Evolutionary conservation across 2,888 invertebrate species (phyloP), one percentile per base, ranked within the genome.

Genomic region (Parnassius smintheus): DNA sequence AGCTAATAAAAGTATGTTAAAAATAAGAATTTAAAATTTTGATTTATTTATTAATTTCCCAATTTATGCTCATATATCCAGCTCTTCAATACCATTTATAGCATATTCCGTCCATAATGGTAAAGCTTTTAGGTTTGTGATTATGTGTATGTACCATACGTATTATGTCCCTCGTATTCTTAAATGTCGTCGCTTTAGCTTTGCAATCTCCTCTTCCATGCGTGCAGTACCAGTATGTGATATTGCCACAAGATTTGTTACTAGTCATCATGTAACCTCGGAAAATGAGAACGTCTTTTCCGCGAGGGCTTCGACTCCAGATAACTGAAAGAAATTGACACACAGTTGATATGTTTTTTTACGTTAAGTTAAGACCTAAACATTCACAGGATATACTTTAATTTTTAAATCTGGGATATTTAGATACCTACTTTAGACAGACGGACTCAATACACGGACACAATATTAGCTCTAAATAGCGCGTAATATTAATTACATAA

Each of bases 201-300:
- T 50, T 62, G 54, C 62, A 62, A 12, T 46, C 12, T n/a, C 13
- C 41, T 46, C 10, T 11, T 2, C n/a, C 18, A 2, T 62, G 50
- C 1, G 12, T 59, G 55, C 62, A 62, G 44, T 50, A 50, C 62
- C 68, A 66, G 12, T 72, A 70, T 25, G 69, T 70, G 3, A 68
- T 67, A 54, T 65, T 64, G 7, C 66, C 69, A 9, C 62, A 46
- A 1, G 62, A 42, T 7, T 62, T 58, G 45, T 55, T 62, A 8
- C 13, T 45, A 11, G 9, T 58, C 54, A 62, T 25, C 1, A 62
- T 55, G 45, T 62, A 50, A 12, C 62, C 58, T 11, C 50, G 10
- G 1, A 59, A 35, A 25, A 62, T 62, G 9, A 62, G 44, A 2
- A 57, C 25, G 7, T 42, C 35, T 35, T 11, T 56, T 9, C 61